phyloP scores from a whole-genome alignment of 2,113 vertebrate genomes.

The Rostratula benghalensis region DNA sequence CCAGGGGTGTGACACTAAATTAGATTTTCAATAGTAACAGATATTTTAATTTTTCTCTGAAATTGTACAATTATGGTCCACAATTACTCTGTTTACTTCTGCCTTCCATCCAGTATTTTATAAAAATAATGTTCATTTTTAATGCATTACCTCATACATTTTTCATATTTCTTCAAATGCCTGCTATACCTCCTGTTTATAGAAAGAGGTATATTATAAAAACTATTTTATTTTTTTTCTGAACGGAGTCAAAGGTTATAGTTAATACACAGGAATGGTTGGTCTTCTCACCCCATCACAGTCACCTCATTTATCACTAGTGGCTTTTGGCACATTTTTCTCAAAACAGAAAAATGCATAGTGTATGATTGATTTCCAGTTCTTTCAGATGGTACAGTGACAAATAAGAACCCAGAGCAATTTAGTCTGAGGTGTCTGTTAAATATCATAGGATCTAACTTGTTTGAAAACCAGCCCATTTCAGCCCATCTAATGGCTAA shows the following conservation, averaged over 20 bases:
- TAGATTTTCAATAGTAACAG: neutral
- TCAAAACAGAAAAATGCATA: neutral
- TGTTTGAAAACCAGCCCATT: neutral
- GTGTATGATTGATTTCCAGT: constrained; percentile 31
- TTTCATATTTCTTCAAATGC: neutral
- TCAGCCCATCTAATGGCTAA: neutral
- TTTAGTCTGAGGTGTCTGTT: neutral
- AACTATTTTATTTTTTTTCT: neutral
- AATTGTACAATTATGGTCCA: neutral
- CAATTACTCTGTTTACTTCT: neutral
- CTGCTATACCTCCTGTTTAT: neutral
- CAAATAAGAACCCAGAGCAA: constrained; percentile 11
- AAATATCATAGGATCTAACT: neutral
- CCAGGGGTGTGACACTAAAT: neutral
- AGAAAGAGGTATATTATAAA: neutral
- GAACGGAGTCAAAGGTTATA: neutral
- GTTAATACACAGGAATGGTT: constrained; percentile 25
- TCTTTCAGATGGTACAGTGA: constrained; percentile 17
- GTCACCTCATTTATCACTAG: constrained; percentile 35
- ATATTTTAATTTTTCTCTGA: neutral
- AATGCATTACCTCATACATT: neutral
- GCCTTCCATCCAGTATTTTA: neutral
- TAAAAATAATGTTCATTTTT: neutral
- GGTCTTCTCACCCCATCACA: neutral
- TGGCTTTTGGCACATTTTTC: neutral